phyloP scores from a whole-genome alignment of 2,888 invertebrate genomes.

The Rhagonycha fulva region DNA sequence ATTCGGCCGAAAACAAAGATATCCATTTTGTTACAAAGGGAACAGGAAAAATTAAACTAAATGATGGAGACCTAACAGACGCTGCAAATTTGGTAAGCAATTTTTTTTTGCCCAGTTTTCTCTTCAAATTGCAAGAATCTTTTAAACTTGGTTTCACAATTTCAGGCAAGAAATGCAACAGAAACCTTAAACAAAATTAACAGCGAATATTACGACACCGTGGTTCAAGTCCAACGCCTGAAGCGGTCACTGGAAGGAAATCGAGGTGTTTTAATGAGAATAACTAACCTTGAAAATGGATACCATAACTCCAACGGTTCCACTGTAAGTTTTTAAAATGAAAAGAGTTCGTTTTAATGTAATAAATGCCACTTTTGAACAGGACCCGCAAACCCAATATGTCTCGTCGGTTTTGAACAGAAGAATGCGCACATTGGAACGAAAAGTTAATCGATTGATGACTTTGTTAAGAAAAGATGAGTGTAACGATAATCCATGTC shows the following conservation, averaged over 20 bases:
- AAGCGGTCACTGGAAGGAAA: constrained; percentile 36
- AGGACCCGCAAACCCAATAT: background rate
- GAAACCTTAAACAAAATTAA: constrained; percentile 48
- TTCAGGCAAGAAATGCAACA: constrained; percentile 55
- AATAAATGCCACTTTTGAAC: background rate
- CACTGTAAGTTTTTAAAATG: background rate
- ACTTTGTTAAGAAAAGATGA: constrained; percentile 60
- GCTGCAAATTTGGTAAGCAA: constrained; percentile 56
- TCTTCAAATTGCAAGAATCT: background rate
- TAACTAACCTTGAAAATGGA: constrained; percentile 33
- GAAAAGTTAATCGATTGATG: constrained; percentile 50
- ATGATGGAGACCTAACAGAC: constrained; percentile 67
- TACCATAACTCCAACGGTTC: background rate
- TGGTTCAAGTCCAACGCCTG: constrained; percentile 38
- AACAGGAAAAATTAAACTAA: constrained; percentile 71
- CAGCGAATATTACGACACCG: constrained; percentile 38
- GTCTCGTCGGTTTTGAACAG: constrained; percentile 35
- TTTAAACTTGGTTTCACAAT: background rate
- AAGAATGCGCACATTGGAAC: constrained; percentile 56
- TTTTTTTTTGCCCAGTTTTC: background rate
- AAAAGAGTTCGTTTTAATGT: background rate
- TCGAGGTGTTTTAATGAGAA: constrained; percentile 33
- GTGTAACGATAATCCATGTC: constrained; percentile 77
- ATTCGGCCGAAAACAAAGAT: constrained; percentile 76
- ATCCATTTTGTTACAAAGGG: constrained; percentile 74